Base-by-base conservation (phyloP, 2,113 vertebrate genomes). In the Hydrochoerus hydrochaeris region DNA sequence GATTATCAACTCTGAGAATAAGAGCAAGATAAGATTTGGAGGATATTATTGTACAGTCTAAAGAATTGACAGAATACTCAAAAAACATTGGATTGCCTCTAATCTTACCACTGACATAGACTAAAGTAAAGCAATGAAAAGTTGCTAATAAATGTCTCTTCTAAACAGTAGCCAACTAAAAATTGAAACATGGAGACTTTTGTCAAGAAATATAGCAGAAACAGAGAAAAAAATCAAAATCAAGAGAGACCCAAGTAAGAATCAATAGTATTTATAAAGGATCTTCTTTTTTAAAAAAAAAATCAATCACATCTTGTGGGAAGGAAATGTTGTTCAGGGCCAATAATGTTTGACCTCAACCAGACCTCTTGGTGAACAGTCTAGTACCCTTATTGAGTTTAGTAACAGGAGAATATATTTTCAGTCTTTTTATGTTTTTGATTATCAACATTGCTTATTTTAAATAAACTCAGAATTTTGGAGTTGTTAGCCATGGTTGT, bases 211-310 rank as follows among this genome's bases (percentile, higher is more conserved):
- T 19, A 73, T 13, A 87, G 71, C 22, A 94, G 58, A 83, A 84
- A 83, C 8, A 84, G 90, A 49, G 11, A 46, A 91, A 85, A 94
- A 63, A 78, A 19, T 78, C 13, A 80, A 52, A 80, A n/a, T 35
- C 38, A 52, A 86, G 17, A 30, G 81, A 52, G 38, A 80, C 5
- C 60, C 67, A 94, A 90, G 67, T 46, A 78, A 67, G 41, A 95
- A 92, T 88, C 81, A 85, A n/a, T 91, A 63, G 67, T 95, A 67
- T 73, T 96, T 95, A 90, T 17, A 67, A 60, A 83, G 3, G 62
- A 54, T 19, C 28, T 41, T 65, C 46, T 92, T 92, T 93, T 28
- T 52, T 10, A 22, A 32, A 90, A 97, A 77, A 46, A 78, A 49
- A 46, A 78, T 96, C 91, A 87, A 52, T 96, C 77, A 8, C 57